Conservation (phyloP, 2,888 invertebrate genomes). For the Cataglyphis albicans region DNA sequence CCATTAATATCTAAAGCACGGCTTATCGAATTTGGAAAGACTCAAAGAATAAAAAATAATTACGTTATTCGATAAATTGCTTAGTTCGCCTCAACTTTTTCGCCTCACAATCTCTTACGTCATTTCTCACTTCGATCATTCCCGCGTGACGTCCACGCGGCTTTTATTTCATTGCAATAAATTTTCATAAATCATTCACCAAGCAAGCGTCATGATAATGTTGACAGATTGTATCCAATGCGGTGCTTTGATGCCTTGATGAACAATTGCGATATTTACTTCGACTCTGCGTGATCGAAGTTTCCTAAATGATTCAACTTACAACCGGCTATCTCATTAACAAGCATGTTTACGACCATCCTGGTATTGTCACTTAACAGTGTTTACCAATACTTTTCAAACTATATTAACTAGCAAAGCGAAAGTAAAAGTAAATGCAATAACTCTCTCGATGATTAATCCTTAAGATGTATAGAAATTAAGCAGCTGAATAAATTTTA, state of each 20-base stretch:
- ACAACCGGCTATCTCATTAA: conserved; percentile 49
- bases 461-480: neutral
- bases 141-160: conserved; percentile 2
- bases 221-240: conserved; percentile 27
- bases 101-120: neutral
- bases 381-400: conserved; percentile 61
- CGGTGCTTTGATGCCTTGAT: conserved; percentile 41
- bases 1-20: neutral
- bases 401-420: conserved; percentile 46
- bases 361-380: conserved; percentile 41
- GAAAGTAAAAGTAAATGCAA: conserved; percentile 33
- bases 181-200: conserved; percentile 65
- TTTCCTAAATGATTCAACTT: conserved; percentile 55
- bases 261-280: conserved; percentile 53
- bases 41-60: neutral
- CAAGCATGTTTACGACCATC: conserved; percentile 55
- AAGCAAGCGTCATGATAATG: conserved; percentile 59
- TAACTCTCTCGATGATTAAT: conserved; percentile 13
- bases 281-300: conserved; percentile 19
- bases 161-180: conserved; percentile 63
- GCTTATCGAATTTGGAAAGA: neutral
- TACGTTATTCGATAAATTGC: conserved; percentile 9
- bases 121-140: conserved; percentile 24
- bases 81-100: conserved; percentile 8
- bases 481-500: conserved; percentile 3